These are phyloP conservation scores for Gonocerus acuteangulatus DNA, from an alignment of 2,888 invertebrate species.

Conservation along the genomic window DNA sequence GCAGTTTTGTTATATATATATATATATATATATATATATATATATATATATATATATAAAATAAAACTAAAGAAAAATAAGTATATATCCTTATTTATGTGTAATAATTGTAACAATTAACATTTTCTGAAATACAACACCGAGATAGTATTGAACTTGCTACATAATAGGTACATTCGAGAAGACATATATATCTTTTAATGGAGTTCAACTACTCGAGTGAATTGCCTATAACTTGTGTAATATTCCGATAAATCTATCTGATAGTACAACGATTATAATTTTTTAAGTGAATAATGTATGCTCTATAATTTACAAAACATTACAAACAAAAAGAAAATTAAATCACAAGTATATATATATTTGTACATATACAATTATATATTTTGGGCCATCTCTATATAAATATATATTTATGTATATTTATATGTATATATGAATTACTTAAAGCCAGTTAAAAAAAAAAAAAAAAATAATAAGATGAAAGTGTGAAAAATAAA, in stretches of 20 bases:
- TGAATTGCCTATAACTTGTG: slow-evolving; percentile 33
- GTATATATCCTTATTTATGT: not conserved
- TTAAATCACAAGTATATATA: slow-evolving; percentile 22
- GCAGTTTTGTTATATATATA: not conserved
- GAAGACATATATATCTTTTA: slow-evolving; percentile 33
- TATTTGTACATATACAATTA: slow-evolving; percentile 20
- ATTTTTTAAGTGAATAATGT: slow-evolving; percentile 32
- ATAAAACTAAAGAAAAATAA: not conserved
- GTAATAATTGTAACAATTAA: slow-evolving; percentile 13
- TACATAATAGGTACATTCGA: slow-evolving; percentile 29
- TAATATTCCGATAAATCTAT: slow-evolving; percentile 32
- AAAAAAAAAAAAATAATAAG: slow-evolving; percentile 15
- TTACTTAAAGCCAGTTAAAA: slow-evolving; percentile 20
- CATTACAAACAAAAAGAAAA: slow-evolving; percentile 19
- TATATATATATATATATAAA: too few relatives aligned
- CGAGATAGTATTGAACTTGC: slow-evolving; percentile 32
- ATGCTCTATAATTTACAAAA: slow-evolving; percentile 31
- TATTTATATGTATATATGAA: slow-evolving; percentile 16
- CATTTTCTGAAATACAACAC: slow-evolving; percentile 34
- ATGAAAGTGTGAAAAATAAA: slow-evolving; percentile 26
- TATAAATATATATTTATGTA: slow-evolving; percentile 23
- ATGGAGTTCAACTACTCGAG: slow-evolving; percentile 32
- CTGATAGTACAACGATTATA: slow-evolving; percentile 29
- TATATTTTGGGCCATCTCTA: not conserved
- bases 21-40: not conserved